Evolutionary conservation across 2,888 invertebrate species (phyloP).

Genomic region (Therioaphis trifolii): DNA sequence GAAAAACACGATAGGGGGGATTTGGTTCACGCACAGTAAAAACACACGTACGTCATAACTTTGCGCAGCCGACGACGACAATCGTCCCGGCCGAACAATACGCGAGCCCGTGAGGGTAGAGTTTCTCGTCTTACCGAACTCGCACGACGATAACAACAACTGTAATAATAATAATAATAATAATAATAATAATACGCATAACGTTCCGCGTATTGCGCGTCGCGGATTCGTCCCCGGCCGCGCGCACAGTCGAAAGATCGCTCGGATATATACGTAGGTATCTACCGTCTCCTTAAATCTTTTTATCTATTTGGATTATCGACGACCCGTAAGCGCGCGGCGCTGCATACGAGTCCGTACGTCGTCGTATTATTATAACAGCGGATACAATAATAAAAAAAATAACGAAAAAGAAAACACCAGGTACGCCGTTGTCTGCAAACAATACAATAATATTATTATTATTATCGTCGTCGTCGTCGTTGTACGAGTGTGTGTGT

Average conservation of each 20-base stretch:
- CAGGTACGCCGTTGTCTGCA: background rate
- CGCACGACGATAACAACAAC: background rate
- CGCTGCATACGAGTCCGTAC: background rate
- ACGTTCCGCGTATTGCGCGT: background rate
- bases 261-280: background rate
- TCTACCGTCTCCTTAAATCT: background rate
- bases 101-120: background rate
- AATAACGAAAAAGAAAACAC: background rate
- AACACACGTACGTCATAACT: slow-evolving; percentile 33
- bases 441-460: slow-evolving; percentile 42
- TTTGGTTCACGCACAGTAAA: slow-evolving; percentile 40
- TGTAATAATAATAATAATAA: background rate
- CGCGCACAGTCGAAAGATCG: background rate
- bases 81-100: slow-evolving; percentile 9
- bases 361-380: background rate
- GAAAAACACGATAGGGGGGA: background rate
- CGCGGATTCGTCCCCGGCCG: background rate
- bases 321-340: background rate
- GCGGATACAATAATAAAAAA: background rate
- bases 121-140: slow-evolving; percentile 19
- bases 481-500: too few species aligned
- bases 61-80: background rate
- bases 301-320: slow-evolving; percentile 57
- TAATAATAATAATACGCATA: slow-evolving; percentile 7
- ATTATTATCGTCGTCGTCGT: slow-evolving; percentile 8